phyloP scores from a whole-genome alignment of 2,888 invertebrate species.

The Subacronicta megacephala region DNA sequence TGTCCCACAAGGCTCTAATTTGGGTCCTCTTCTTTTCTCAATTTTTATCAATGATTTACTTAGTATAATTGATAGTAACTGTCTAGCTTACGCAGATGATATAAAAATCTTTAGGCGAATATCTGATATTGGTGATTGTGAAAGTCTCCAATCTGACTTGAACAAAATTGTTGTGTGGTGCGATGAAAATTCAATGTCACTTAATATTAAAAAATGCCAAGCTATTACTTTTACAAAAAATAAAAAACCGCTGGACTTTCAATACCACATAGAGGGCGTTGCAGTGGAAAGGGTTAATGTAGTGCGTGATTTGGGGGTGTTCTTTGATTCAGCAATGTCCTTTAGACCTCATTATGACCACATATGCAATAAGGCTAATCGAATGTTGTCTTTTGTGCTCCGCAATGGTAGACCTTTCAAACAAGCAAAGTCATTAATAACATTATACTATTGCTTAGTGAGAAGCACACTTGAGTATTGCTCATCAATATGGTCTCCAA shows the following conservation, averaged over 20 bases:
- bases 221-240: neutral
- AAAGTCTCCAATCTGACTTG: neutral
- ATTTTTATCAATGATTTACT: neutral
- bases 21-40: neutral
- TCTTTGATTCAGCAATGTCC: too few species aligned
- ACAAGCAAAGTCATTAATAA: neutral
- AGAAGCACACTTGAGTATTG: neutral
- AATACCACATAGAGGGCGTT: neutral
- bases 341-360: neutral
- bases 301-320: neutral
- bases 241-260: neutral
- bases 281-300: neutral
- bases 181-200: neutral
- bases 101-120: neutral
- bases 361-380: neutral
- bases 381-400: neutral
- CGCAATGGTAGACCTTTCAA: neutral
- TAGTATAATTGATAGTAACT: neutral
- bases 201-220: neutral
- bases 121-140: neutral
- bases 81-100: neutral
- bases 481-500: neutral
- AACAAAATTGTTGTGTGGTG: neutral
- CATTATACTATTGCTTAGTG: neutral
- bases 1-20: neutral